Evolutionary conservation across 2,888 invertebrate genomes (phyloP).

Genomic region (Amphipyra tragopoginis): DNA sequence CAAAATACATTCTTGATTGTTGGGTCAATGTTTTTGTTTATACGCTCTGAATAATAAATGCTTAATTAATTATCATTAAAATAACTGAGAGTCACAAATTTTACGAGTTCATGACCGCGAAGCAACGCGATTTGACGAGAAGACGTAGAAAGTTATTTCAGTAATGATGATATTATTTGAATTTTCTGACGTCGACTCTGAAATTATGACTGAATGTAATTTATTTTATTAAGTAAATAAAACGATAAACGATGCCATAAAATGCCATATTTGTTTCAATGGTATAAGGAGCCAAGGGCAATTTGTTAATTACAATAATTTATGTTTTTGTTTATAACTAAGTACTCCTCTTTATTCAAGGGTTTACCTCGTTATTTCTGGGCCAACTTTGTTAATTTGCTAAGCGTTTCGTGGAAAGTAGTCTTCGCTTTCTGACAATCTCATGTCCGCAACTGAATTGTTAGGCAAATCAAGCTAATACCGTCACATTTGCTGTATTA

Average conservation of each 20-base stretch:
- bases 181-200: slow-evolving; percentile 22
- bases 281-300: slow-evolving; percentile 17
- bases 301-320: slow-evolving; percentile 23
- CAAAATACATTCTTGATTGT: slow-evolving; percentile 9
- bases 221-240: slow-evolving; percentile 44
- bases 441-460: no score
- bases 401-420: no score
- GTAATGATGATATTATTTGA: slow-evolving; percentile 31
- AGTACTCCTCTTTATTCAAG: background rate
- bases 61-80: slow-evolving; percentile 33
- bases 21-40: slow-evolving; percentile 16
- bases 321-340: slow-evolving; percentile 32
- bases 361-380: slow-evolving; percentile 12
- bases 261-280: slow-evolving; percentile 26
- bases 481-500: no score
- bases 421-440: no score
- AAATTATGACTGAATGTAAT: slow-evolving; percentile 31
- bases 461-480: no score
- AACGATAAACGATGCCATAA: slow-evolving; percentile 30
- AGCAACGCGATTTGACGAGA: slow-evolving; percentile 16
- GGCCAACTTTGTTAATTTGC: no score
- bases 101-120: slow-evolving; percentile 37
- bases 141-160: slow-evolving; percentile 30
- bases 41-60: slow-evolving; percentile 10
- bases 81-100: slow-evolving; percentile 9